Conservation (phyloP, 2,113 vertebrate genomes). For the Pedetes capensis region DNA sequence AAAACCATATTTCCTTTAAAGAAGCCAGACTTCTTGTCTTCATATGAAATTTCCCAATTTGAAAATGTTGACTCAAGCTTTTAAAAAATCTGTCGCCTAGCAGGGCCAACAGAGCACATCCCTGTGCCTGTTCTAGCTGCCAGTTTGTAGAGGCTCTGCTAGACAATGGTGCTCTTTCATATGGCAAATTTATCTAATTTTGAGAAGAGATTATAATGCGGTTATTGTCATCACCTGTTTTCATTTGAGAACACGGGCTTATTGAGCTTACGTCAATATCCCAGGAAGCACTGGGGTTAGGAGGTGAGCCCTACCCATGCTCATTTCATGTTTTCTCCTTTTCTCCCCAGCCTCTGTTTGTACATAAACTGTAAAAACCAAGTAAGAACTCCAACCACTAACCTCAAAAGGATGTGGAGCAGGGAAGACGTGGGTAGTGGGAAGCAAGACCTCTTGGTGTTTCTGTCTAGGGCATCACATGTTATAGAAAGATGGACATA, state of each 20-base stretch:
- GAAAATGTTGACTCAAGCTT: not conserved
- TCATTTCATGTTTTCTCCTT: not conserved
- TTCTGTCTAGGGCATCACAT: not conserved
- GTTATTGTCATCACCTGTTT: not conserved
- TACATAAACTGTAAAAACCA: not conserved
- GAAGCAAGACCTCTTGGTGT: not conserved
- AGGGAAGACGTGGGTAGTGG: not conserved
- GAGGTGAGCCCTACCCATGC: not conserved
- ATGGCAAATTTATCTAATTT: not conserved
- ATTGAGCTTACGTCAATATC: not conserved
- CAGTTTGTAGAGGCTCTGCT: not conserved
- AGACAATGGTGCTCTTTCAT: not conserved
- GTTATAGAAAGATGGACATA: too few species aligned
- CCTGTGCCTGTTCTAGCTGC: not conserved
- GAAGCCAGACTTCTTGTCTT: not conserved
- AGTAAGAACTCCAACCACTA: not conserved
- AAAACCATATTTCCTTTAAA: not conserved
- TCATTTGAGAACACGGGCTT: not conserved
- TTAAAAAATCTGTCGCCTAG: not conserved
- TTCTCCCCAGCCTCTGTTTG: not conserved
- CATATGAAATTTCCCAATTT: not conserved
- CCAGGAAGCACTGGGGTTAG: not conserved
- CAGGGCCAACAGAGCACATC: not conserved
- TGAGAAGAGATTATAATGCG: not conserved
- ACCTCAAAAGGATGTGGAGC: not conserved